A percentile compares a stretch with the other conserved stretches of the same genome.
Conservation (phyloP, 2,797 vertebrate species). For the Fundulus diaphanus region DNA sequence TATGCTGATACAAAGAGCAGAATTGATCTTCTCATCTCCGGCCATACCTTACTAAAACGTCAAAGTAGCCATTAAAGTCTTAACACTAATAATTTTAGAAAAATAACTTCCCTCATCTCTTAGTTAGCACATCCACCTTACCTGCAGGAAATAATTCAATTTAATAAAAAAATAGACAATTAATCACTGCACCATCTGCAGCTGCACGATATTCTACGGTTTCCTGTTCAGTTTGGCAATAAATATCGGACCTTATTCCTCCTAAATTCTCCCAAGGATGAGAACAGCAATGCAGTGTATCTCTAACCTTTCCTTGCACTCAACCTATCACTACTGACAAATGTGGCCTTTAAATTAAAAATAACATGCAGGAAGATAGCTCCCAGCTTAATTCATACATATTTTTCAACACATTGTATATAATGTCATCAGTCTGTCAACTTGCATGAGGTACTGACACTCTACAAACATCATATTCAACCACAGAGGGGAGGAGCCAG, state of each 20-base stretch:
- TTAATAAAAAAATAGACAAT: slow-evolving; percentile 20
- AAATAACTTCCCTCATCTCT: slow-evolving; percentile 4
- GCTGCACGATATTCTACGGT: slow-evolving; percentile 1
- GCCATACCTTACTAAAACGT: slow-evolving; percentile 13
- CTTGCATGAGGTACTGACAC: slow-evolving; percentile 76
- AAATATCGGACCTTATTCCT: slow-evolving; percentile 32
- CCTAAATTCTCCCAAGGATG: slow-evolving; percentile 33
- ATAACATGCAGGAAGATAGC: slow-evolving; percentile 33
- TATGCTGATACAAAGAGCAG: neutral
- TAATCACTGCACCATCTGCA: slow-evolving; percentile 11
- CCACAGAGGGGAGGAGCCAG: slow-evolving; percentile 61
- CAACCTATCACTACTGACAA: slow-evolving; percentile 39
- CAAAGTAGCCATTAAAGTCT: slow-evolving; percentile 24
- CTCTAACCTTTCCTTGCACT: slow-evolving; percentile 64
- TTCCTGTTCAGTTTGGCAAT: slow-evolving; percentile 36
- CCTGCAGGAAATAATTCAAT: slow-evolving; percentile 35
- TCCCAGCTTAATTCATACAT: slow-evolving; percentile 59
- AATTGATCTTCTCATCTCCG: slow-evolving; percentile 1
- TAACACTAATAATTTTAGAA: neutral
- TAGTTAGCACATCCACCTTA: neutral
- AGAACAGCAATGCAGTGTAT: slow-evolving; percentile 71
- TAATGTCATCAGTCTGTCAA: slow-evolving; percentile 73
- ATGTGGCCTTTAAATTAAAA: slow-evolving; percentile 45
- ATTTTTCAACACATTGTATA: slow-evolving; percentile 52
- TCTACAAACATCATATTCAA: slow-evolving; percentile 68